phyloP scores from a whole-genome alignment of 1,140 invertebrate genomes.

The Atta colombica region DNA sequence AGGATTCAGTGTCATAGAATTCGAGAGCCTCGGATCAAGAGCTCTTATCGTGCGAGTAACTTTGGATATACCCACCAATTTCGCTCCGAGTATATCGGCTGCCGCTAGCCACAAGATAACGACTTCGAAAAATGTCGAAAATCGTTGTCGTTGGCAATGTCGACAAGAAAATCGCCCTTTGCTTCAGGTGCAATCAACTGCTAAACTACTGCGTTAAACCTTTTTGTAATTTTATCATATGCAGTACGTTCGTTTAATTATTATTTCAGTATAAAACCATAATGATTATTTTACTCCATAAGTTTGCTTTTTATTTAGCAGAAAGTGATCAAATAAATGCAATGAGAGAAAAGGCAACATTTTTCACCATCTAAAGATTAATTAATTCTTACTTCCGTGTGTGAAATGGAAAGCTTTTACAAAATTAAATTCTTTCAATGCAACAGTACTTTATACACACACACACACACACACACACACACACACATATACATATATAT shows the following conservation, averaged over 20 bases:
- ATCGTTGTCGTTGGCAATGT: background rate
- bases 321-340: background rate
- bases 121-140: constrained; percentile 29
- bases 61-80: constrained; percentile 66
- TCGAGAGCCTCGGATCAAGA: constrained; percentile 77
- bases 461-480: too few relatives aligned
- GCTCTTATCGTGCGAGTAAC: constrained; percentile 75
- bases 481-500: too few relatives aligned
- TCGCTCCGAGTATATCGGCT: constrained; percentile 56
- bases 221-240: background rate
- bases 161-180: background rate
- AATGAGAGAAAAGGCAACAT: background rate
- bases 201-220: background rate
- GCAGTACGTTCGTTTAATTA: background rate
- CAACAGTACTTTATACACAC: constrained; percentile 15
- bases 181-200: background rate
- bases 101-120: constrained; percentile 58
- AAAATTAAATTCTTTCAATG: constrained; percentile 31
- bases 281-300: background rate
- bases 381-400: constrained; percentile 18
- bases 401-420: constrained; percentile 24
- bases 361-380: background rate
- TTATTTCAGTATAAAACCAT: background rate
- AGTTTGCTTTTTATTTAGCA: background rate
- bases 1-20: constrained; percentile 79